phyloP scores from a whole-genome alignment of 2,888 invertebrate species.

The Caenorhabditis sp. region DNA sequence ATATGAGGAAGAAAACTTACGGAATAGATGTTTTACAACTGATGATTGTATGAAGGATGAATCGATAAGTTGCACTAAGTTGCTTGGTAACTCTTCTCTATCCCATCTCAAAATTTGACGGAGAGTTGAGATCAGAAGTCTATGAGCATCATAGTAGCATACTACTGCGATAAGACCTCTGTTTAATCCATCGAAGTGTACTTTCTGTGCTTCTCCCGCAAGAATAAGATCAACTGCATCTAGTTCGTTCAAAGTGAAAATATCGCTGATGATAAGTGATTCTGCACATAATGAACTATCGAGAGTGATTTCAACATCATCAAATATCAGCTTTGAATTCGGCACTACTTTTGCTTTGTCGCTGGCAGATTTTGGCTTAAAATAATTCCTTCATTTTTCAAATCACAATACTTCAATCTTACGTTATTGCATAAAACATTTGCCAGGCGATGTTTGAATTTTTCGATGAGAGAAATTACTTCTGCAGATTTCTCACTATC shows the following conservation, averaged over 20 bases:
- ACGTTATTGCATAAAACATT: conserved; percentile 34
- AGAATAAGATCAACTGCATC: conserved; percentile 56
- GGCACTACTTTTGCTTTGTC: conserved; percentile 16
- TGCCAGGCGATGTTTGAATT: conserved; percentile 18
- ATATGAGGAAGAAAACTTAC: conserved; percentile 20
- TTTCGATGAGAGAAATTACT: conserved; percentile 11
- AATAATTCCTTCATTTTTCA: not conserved
- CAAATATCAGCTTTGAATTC: conserved; percentile 11
- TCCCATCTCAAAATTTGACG: conserved; percentile 41
- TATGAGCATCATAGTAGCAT: conserved; percentile 62
- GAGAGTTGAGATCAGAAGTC: conserved; percentile 18
- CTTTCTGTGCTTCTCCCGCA: conserved; percentile 53
- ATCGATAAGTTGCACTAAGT: conserved; percentile 27
- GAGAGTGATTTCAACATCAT: conserved; percentile 32
- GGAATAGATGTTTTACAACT: conserved; percentile 39
- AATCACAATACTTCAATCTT: not conserved
- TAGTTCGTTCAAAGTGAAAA: conserved; percentile 47
- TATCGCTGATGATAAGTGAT: conserved; percentile 45
- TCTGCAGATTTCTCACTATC: conserved; percentile 11
- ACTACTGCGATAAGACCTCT: conserved; percentile 56
- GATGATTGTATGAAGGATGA: conserved; percentile 22
- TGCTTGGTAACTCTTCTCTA: conserved; percentile 23
- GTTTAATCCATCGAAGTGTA: conserved; percentile 49
- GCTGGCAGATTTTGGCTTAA: not conserved
- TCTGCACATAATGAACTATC: conserved; percentile 36